Evolutionary conservation across 2,113 vertebrate genomes (phyloP), one percentile per base, ranked within the genome.

Genomic region (Dinomys branickii): DNA sequence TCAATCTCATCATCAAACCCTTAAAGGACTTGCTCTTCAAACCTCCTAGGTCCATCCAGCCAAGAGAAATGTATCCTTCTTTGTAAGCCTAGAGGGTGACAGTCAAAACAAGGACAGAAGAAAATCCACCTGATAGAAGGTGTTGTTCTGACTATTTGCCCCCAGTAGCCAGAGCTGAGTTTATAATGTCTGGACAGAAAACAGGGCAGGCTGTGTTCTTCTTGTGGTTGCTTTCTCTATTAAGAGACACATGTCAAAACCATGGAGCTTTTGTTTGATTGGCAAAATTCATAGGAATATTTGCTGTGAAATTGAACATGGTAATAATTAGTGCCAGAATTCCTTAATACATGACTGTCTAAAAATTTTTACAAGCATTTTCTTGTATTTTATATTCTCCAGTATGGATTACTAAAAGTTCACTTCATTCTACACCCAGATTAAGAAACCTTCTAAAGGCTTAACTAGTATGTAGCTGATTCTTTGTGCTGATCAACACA

Each of bases 41-140:
- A 91, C 77, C 75, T 94, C 77, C 41, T n/a, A 86, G 88, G 91
- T 73, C 91, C 85, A 71, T 87, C 59, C 4, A 95, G 85, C 93
- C 35, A 93, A 80, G 94, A 78, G 69, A 96, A 97, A 77, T 30
- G 24, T 30, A 83, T 80, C 82, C 84, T 89, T 97, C 96, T 93
- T 95, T 93, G 77, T 12, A 69, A 77, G 28, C 69, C 88, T 81
- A 91, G 91, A 95, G 47, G 87, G 94, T 87, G 92, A 94, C 86
- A 85, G 87, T 88, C 84, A 88, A 97, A 97, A 97, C 95, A 97
- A 90, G 97, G 94, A 92, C 85, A 54, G 91, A 87, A 92, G 91
- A 63, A 96, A 91, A 94, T 52, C 44, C 28, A 19, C 85, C 38
- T 28, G 0, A 3, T 3, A 35, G 58, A 77, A 78, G 69, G 35